Conservation (phyloP, 2,888 invertebrate genomes). For the Uropetala carovei region DNA sequence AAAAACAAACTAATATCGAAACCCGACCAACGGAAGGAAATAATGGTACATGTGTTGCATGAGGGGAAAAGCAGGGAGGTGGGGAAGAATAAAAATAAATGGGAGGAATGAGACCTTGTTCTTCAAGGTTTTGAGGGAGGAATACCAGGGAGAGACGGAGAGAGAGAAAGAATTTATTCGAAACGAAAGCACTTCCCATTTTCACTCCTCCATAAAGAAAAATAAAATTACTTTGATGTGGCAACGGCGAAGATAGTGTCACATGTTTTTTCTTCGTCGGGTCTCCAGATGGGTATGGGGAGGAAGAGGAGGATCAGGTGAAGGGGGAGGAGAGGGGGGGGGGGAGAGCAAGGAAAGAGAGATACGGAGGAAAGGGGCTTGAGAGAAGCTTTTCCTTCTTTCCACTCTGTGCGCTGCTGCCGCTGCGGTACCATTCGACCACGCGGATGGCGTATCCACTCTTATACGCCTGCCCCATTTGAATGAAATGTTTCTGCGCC, state of each 20-base stretch:
- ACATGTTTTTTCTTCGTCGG: neutral
- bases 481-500: slow-evolving; percentile 5
- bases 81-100: neutral
- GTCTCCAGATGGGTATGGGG: neutral
- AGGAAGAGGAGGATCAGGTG: neutral
- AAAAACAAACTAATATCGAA: too few relatives aligned
- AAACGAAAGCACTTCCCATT: slow-evolving; percentile 29
- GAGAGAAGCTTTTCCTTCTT: neutral
- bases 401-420: neutral
- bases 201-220: slow-evolving; percentile 32
- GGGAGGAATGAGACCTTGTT: neutral
- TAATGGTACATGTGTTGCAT: too few relatives aligned
- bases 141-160: neutral
- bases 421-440: slow-evolving; percentile 3
- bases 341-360: neutral
- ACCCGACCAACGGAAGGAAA: too few relatives aligned
- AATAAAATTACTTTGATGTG: slow-evolving; percentile 32
- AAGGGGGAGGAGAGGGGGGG: neutral
- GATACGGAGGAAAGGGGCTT: neutral
- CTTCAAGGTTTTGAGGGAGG: neutral
- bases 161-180: neutral
- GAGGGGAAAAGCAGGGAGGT: neutral
- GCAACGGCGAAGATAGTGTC: slow-evolving; percentile 10
- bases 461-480: neutral
- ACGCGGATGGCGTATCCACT: neutral